phyloP scores from a whole-genome alignment of 2,113 vertebrate genomes.

The Puffinus mauretanicus region DNA sequence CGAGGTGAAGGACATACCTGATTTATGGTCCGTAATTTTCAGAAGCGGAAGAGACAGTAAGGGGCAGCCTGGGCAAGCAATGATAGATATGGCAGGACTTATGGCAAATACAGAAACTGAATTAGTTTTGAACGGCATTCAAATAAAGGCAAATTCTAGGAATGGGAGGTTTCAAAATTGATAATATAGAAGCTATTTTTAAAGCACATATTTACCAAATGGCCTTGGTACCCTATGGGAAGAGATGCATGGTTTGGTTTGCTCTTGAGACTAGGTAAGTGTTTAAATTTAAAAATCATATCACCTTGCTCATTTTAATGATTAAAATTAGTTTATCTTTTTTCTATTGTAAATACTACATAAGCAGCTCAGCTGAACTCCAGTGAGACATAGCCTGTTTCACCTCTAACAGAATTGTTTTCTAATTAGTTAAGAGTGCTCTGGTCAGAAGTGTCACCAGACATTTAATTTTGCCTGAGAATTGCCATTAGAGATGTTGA shows the following conservation, averaged over 20 bases:
- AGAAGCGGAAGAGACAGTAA: background rate
- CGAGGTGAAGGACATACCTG: background rate
- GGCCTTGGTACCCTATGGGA: background rate
- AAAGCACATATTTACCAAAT: background rate
- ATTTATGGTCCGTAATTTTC: background rate
- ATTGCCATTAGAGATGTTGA: background rate
- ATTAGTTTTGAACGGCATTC: background rate
- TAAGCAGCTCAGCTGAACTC: background rate
- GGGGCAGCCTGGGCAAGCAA: background rate
- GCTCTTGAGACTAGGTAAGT: background rate
- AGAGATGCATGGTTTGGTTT: background rate
- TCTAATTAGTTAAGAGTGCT: background rate
- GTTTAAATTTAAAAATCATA: background rate
- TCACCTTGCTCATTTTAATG: background rate
- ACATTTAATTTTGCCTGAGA: background rate
- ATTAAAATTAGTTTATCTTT: background rate
- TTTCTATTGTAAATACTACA: background rate
- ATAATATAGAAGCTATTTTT: background rate
- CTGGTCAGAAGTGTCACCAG: background rate
- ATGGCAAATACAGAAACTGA: background rate
- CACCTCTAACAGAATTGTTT: background rate
- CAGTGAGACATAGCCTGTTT: background rate
- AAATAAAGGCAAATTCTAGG: background rate
- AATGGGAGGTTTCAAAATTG: background rate
- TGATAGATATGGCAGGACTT: background rate